phyloP scores from a whole-genome alignment of 1,140 invertebrate genomes.

The Spodoptera frugiperda region DNA sequence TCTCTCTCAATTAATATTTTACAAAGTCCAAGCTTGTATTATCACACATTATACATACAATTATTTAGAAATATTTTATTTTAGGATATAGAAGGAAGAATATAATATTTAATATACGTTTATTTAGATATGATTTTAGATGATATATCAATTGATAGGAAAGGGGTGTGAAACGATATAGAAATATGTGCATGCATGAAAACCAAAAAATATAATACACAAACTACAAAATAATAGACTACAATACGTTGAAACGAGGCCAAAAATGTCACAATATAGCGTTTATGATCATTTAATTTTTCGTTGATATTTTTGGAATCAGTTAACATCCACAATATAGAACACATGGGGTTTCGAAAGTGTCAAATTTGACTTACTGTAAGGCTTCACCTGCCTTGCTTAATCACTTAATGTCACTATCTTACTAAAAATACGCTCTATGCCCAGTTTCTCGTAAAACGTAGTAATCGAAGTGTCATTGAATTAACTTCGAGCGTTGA shows the following conservation, averaged over 20 bases:
- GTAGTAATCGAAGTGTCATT: slow-evolving; percentile 17
- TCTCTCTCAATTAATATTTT: background rate
- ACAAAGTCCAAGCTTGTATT: too few relatives aligned
- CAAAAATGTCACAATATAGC: slow-evolving; percentile 21
- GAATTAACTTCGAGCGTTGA: slow-evolving; percentile 7
- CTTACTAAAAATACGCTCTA: slow-evolving; percentile 4
- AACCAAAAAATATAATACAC: slow-evolving; percentile 25
- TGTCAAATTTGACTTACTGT: slow-evolving; percentile 14
- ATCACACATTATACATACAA: background rate
- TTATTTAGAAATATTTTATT: background rate
- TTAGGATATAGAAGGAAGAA: slow-evolving; percentile 17
- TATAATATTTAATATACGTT: slow-evolving; percentile 1
- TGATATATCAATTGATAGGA: slow-evolving; percentile 28
- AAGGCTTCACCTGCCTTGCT: background rate
- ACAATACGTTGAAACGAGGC: slow-evolving; percentile 3
- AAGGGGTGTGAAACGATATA: slow-evolving; percentile 24
- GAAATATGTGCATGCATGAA: slow-evolving; percentile 32
- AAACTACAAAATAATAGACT: slow-evolving; percentile 8
- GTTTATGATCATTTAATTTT: background rate
- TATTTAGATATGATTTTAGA: slow-evolving; percentile 27
- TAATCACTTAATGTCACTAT: background rate
- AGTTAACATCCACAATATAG: slow-evolving; percentile 4
- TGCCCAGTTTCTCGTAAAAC: slow-evolving; percentile 3
- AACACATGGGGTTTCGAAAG: slow-evolving; percentile 3
- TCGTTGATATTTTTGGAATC: slow-evolving; percentile 1